These are phyloP conservation scores for Distichodus sexfasciatus DNA, from an alignment of 2,797 vertebrate species.

Conservation along the genomic window DNA sequence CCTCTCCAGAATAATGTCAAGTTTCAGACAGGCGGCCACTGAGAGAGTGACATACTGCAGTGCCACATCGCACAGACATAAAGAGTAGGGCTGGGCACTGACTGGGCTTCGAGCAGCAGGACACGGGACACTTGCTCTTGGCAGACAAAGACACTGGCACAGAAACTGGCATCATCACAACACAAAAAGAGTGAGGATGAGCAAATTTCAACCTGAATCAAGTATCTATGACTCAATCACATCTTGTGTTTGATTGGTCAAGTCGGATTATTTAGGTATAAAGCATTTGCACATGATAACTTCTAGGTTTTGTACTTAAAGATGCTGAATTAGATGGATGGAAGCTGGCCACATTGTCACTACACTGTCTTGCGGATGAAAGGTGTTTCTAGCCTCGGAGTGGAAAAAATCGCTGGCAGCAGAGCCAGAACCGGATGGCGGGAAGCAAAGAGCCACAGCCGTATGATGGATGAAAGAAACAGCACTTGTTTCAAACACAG, in stretches of 20 bases:
- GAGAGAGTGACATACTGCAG: background rate
- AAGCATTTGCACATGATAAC: too few relatives aligned
- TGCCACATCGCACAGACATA: constrained; percentile 3
- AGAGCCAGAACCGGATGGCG: background rate
- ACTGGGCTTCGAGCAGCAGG: too few relatives aligned
- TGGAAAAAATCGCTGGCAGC: constrained; percentile 30
- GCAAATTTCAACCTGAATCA: background rate
- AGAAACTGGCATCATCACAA: constrained; percentile 12
- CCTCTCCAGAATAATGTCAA: constrained; percentile 19
- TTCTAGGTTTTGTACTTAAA: too few relatives aligned
- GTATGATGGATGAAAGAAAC: constrained; percentile 47
- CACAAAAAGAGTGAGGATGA: background rate
- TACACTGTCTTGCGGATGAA: constrained; percentile 42
- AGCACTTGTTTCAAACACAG: constrained; percentile 45
- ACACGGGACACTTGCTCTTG: constrained; percentile 1
- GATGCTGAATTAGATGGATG: too few relatives aligned
- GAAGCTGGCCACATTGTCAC: background rate
- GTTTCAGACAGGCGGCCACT: constrained; percentile 13
- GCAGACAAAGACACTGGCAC: background rate
- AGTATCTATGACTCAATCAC: too few relatives aligned
- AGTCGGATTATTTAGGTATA: too few relatives aligned
- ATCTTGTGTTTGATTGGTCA: too few relatives aligned
- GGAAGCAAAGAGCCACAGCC: constrained; percentile 17
- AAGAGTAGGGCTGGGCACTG: constrained; percentile 1
- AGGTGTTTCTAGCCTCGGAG: constrained; percentile 38